A percentile compares a stretch with the other conserved stretches of the same genome.
Evolutionary conservation across 2,113 vertebrate species (phyloP).

Genomic region (Meleagris gallopavo): DNA sequence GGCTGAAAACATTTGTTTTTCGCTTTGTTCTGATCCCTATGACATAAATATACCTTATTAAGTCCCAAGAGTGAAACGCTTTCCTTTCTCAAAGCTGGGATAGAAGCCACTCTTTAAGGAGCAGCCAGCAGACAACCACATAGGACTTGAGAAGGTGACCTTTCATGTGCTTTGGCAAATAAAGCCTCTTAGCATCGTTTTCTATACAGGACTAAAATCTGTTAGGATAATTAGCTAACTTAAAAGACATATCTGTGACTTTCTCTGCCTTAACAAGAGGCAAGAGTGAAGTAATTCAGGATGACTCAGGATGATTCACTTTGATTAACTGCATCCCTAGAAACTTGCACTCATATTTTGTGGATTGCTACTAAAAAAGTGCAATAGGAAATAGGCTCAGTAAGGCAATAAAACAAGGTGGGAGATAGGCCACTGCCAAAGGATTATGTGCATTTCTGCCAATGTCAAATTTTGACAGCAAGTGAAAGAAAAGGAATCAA

Average conservation of each 20-base stretch:
- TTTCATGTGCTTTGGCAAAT: not conserved
- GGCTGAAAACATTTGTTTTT: not conserved
- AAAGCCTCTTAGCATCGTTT: not conserved
- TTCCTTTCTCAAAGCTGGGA: not conserved
- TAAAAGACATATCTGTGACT: not conserved
- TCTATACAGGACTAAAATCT: not conserved
- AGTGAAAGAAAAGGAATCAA: not conserved
- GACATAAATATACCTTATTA: not conserved
- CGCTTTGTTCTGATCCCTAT: slow-evolving; percentile 27
- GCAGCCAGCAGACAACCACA: not conserved
- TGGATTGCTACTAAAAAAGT: not conserved
- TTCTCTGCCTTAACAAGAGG: not conserved
- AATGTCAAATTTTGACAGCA: not conserved
- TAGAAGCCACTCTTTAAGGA: slow-evolving; percentile 8
- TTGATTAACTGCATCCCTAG: not conserved
- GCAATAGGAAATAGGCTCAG: not conserved
- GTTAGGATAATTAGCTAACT: not conserved
- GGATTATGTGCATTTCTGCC: not conserved
- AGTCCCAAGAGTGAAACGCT: not conserved
- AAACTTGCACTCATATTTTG: not conserved
- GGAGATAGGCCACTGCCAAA: not conserved
- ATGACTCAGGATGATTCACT: not conserved
- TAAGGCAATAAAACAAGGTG: not conserved
- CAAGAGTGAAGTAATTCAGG: not conserved
- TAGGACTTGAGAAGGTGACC: not conserved